phyloP scores from a whole-genome alignment of 2,113 vertebrate genomes.

The Sphyrna mokarran region DNA sequence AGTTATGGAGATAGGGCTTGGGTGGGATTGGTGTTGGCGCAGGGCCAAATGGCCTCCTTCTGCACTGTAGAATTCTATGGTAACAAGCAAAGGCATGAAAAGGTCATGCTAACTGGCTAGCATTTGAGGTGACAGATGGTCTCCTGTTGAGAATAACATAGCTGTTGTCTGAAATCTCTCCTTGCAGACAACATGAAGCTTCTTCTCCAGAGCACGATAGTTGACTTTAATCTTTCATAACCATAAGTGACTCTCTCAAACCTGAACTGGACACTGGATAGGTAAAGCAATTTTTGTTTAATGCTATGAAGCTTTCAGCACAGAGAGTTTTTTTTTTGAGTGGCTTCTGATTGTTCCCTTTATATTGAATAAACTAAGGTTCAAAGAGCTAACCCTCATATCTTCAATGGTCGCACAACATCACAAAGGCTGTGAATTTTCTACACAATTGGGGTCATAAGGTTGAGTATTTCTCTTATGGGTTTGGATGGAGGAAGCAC shows the following conservation, averaged over 20 bases:
- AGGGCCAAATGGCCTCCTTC: no score
- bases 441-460: background rate
- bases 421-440: conserved; percentile 12
- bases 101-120: background rate
- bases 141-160: background rate
- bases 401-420: background rate
- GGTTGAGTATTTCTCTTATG: background rate
- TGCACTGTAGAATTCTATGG: no score
- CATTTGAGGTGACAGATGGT: background rate
- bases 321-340: background rate
- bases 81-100: background rate
- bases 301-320: background rate
- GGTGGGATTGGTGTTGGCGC: no score
- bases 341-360: background rate
- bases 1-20: no score
- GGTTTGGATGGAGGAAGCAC: background rate
- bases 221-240: background rate
- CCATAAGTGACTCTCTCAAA: background rate
- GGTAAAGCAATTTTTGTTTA: background rate
- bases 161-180: background rate
- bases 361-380: conserved; percentile 3
- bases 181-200: background rate
- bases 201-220: background rate
- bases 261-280: background rate
- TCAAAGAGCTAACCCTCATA: conserved; percentile 1